These are phyloP conservation scores for Torymus texanus DNA, from an alignment of 2,888 invertebrate species.

Conservation along the genomic window DNA sequence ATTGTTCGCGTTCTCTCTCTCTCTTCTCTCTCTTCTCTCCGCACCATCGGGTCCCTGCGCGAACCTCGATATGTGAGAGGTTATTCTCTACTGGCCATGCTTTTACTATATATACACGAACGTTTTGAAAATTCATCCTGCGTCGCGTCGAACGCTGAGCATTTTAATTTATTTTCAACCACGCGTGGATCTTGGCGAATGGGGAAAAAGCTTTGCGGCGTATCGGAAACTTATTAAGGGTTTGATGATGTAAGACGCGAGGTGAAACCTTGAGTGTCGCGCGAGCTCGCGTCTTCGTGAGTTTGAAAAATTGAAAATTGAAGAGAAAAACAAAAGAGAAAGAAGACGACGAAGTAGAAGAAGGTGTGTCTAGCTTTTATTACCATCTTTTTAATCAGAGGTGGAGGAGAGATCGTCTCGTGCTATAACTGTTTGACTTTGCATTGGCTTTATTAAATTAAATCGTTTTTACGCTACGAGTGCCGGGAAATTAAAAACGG, in stretches of 20 bases:
- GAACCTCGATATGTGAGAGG: too few species aligned
- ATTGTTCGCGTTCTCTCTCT: constrained; percentile 28
- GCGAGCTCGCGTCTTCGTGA: too few species aligned
- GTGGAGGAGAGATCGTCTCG: background rate
- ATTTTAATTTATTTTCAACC: constrained; percentile 27
- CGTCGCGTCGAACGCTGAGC: background rate
- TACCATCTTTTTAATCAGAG: background rate
- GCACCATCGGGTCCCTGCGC: too few species aligned
- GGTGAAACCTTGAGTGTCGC: background rate
- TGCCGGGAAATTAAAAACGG: background rate
- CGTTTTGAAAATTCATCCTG: constrained; percentile 39
- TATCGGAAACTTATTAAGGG: constrained; percentile 33
- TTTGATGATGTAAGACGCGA: constrained; percentile 11
- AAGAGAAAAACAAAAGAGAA: background rate
- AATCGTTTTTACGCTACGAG: too few species aligned
- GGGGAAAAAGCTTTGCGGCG: background rate
- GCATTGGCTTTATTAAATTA: too few species aligned
- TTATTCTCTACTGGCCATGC: background rate
- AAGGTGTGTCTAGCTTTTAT: background rate
- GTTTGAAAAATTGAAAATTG: too few species aligned
- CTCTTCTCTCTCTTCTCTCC: background rate
- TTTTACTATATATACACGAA: too few species aligned
- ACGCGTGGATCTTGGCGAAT: background rate
- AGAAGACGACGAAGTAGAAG: background rate
- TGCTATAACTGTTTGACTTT: too few species aligned